Base-by-base conservation (phyloP, 2,888 invertebrate genomes). In the Cheilosia vulpina region DNA sequence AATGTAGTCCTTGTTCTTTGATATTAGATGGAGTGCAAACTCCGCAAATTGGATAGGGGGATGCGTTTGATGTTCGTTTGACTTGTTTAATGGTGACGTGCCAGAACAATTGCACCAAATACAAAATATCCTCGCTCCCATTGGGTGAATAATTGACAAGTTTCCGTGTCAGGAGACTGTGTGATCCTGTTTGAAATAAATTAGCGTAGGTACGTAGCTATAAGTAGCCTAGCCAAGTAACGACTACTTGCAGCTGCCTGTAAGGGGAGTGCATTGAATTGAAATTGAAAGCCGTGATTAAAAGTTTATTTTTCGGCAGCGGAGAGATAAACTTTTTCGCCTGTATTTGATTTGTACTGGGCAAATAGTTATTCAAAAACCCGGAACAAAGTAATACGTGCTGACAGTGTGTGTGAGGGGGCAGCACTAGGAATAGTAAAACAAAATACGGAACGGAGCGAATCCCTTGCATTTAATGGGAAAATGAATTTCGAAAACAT, bases 381-480 rank as follows among this genome's bases (percentile, higher is more conserved):
- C 31, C 31, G 45, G 53, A 62, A 62, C 43, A 62, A 45, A 53
- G 45, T 27, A 6, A 31, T 11, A 13, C 13, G 4, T 13, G 4
- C 31, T 17, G 27, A 13, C 60, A 15, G 7, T 55, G 41, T 62
- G 19, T 53, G 21, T 47, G 3, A 4, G 11, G 24, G 21, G 17
- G 55, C 9, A 17, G 24, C 4, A 1, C 13, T 13, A 15, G 45
- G 47, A 5, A 1, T 17, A 24, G 31, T 15, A n/a, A n/a, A 34
- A 55, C 63, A 53, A 45, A n/a, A n/a, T 45, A 45, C n/a, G 1
- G 17, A 47, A 38, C 15, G 2, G 50, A 17, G 11, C 19, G 53
- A 63, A 73, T 55, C 63, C 55, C 45, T 27, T 65, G 73, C 73
- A 65, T 38, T 55, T 57, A 73, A 73, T 73, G 73, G 73, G 55